Evolutionary conservation across 1,140 invertebrate species (phyloP), one percentile per base, ranked within the genome.

Genomic region (Drosophila takahashii): DNA sequence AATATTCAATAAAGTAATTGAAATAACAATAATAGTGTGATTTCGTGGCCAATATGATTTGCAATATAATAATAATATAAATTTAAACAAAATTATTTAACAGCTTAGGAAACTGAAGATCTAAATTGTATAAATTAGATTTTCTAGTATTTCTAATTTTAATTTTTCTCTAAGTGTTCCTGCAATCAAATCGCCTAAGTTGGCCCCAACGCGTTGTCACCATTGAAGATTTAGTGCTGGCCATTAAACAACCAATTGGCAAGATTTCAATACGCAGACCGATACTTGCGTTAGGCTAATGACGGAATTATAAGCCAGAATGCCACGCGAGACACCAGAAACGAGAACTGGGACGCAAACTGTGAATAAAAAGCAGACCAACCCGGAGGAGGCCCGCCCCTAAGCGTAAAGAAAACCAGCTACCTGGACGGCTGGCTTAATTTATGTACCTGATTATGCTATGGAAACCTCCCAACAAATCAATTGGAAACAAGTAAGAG

Each of bases 401-500:
- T 41, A 5, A 13, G 41, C 29, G 34, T 16, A 42, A 32, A 44
- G 9, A 56, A 70, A 79, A 77, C 48, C 65, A 11, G 50, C 51
- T 59, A 18, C 15, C n/a, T 16, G n/a, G 27, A 32, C 41, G 32
- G 10, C 32, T 74, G 69, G 37, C 34, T 77, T 70, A 89, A 89
- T 89, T 79, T 83, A 87, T 87, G 84, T 74, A 53, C 67, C 76
- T 79, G 77, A 85, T 80, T 80, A 77, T 80, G 67, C 56, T 37
- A 39, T 50, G 66, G 59, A 59, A 72, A 53, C 60, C 51, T 60
- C 41, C 54, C 83, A 77, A 77, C 70, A 81, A 87, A 86, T 87
- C 83, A 87, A 83, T 86, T 81, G 77, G 11, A 37, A 70, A 67
- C 41, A 70, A 66, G 36, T 26, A 16, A 70, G 66, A 32, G 65